These are phyloP conservation scores for Ciconia stormi DNA, from an alignment of 2,113 vertebrate genomes.

Conservation along the genomic window DNA sequence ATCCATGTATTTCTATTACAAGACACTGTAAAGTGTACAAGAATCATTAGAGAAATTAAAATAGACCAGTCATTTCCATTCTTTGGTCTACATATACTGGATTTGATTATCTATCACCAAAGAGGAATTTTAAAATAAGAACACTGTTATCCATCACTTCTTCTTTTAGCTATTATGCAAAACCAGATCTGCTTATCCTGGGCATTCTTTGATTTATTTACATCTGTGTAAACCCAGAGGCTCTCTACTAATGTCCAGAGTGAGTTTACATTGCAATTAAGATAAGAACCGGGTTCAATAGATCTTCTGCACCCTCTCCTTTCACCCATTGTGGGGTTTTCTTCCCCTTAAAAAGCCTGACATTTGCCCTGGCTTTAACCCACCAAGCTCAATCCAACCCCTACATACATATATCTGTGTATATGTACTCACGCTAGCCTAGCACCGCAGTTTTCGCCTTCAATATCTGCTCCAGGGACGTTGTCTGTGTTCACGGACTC, in stretches of 20 bases:
- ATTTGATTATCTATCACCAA: not conserved
- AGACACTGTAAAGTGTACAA: not conserved
- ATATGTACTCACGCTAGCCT: constrained; percentile 91
- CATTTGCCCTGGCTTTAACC: not conserved
- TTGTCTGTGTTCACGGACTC: constrained; percentile 98
- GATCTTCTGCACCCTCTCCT: not conserved
- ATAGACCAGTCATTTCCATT: not conserved
- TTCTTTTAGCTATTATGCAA: not conserved
- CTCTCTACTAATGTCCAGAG: not conserved
- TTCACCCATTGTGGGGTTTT: not conserved
- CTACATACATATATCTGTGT: constrained; percentile 1
- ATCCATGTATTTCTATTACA: not conserved
- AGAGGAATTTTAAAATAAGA: not conserved
- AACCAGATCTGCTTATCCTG: not conserved
- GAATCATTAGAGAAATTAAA: not conserved
- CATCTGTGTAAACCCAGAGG: not conserved
- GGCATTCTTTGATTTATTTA: not conserved
- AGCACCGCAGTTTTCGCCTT: constrained; percentile 94
- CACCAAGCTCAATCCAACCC: not conserved
- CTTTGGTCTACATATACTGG: not conserved
- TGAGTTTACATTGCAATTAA: not conserved
- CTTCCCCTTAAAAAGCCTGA: not conserved
- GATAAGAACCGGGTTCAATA: not conserved
- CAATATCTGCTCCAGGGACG: constrained; percentile 90
- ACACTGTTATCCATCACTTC: not conserved